Percentiles rank a stretch among this genome's conserved stretches.
These are phyloP conservation scores for Zygogramma bicolorata DNA, from an alignment of 2,888 invertebrate genomes.

Conservation along the genomic window DNA sequence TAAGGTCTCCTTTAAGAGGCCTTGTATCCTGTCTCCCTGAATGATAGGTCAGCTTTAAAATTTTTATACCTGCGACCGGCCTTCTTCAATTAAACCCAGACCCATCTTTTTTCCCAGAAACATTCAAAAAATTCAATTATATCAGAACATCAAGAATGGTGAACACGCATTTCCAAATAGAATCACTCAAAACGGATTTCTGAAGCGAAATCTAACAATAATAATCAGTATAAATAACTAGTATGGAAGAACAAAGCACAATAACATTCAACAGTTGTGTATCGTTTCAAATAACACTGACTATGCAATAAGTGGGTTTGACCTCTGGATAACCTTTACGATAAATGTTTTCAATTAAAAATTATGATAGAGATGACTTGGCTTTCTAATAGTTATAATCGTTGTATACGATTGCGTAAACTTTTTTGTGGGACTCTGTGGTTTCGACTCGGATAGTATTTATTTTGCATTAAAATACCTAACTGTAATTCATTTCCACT, in stretches of 20 bases:
- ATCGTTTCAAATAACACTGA: background rate
- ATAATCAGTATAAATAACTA: no score
- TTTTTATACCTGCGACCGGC: background rate
- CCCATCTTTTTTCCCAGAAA: slow-evolving; percentile 3
- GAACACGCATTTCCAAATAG: background rate
- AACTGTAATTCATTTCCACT: background rate
- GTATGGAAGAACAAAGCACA: background rate
- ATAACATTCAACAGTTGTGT: background rate
- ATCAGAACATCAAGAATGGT: background rate
- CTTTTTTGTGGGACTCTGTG: background rate
- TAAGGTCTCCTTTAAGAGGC: no score
- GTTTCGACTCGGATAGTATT: background rate
- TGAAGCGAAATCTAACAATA: background rate
- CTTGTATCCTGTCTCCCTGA: background rate
- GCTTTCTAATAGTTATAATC: slow-evolving; percentile 26
- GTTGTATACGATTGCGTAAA: background rate
- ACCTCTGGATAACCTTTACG: slow-evolving; percentile 34
- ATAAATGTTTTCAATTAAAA: slow-evolving; percentile 34
- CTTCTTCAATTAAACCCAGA: background rate
- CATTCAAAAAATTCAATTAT: slow-evolving; percentile 1
- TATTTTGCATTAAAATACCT: background rate
- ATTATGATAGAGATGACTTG: slow-evolving; percentile 22
- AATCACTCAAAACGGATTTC: background rate
- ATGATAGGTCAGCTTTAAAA: slow-evolving; percentile 2
- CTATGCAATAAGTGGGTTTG: slow-evolving; percentile 23